Evolutionary conservation across 2,797 vertebrate species (phyloP), one percentile per base, ranked within the genome.

Genomic region (Denticeps clupeoides): DNA sequence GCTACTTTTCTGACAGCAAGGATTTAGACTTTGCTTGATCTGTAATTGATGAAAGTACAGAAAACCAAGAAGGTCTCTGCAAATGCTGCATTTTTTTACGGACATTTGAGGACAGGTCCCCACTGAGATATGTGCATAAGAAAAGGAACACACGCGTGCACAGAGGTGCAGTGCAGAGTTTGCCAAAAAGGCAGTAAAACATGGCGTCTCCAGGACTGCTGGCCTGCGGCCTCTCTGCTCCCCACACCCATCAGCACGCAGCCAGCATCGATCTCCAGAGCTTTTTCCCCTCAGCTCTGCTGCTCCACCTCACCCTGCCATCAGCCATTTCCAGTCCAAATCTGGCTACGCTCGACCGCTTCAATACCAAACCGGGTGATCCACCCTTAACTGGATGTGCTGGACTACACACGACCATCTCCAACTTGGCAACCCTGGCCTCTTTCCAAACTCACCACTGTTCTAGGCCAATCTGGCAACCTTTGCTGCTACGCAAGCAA

Each of bases 131-230:
- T 33, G 18, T 12, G 35, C 12, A 16, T 5, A 32, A n/a, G 6
- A 1, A 33, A 12, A 15, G 2, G 7, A 16, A 16, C 16, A 16
- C 15, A 29, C 15, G 2, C 25, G 18, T 13, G 45, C 28, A 47
- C 45, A 47, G 45, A 47, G 15, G 21, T 32, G 45, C 28, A 19
- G 6, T 22, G 28, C 6, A 7, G 13, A 21, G 10, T 56, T 58
- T 64, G 51, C 33, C 60, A 70, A 63, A 64, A 59, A 56, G 49
- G 68, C 61, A 65, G 66, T 72, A 69, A 76, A 73, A 46, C 59
- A 65, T 71, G 74, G 70, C 73, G 69, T 78, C 73, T 69, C 55
- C 51, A 41, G 16, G 35, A 56, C 68, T 75, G 61, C 13, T 26
- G 35, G 15, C 26, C 45, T 16, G 45, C 46, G n/a, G 38, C 12